These are phyloP conservation scores for Noctua fimbriata DNA, from an alignment of 2,888 invertebrate genomes.

Conservation along the genomic window DNA sequence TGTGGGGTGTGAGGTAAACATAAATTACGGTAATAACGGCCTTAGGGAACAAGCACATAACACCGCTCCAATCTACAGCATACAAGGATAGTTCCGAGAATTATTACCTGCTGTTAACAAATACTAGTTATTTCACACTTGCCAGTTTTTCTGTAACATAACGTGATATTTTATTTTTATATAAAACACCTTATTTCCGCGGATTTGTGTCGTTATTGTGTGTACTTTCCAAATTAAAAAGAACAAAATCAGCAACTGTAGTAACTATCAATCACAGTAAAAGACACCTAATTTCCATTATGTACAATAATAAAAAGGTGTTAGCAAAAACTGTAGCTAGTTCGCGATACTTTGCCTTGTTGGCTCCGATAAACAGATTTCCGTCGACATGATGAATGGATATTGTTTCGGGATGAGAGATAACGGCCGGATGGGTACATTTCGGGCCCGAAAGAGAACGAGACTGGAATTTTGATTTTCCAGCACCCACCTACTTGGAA, in stretches of 20 bases:
- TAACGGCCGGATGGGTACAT: constrained; percentile 69
- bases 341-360: constrained; percentile 67
- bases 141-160: not conserved
- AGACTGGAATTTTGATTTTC: constrained; percentile 74
- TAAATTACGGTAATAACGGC: constrained; percentile 72
- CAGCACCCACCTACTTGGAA: constrained; percentile 63
- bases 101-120: constrained; percentile 29
- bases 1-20: constrained; percentile 56
- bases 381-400: constrained; percentile 74
- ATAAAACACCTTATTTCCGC: not conserved
- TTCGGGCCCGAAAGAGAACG: constrained; percentile 66
- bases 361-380: constrained; percentile 73
- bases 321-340: constrained; percentile 55
- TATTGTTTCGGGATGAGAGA: constrained; percentile 74
- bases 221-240: not conserved
- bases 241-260: not conserved
- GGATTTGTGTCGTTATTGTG: not conserved
- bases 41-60: constrained; percentile 56
- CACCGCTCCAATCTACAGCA: constrained; percentile 41
- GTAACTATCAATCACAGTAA: constrained; percentile 11
- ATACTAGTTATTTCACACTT: constrained; percentile 21
- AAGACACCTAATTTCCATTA: constrained; percentile 31
- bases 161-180: not conserved
- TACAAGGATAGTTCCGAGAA: constrained; percentile 29
- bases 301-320: constrained; percentile 41